Evolutionary conservation across 2,113 vertebrate species (phyloP).

Genomic region (Alaudala cheleensis): DNA sequence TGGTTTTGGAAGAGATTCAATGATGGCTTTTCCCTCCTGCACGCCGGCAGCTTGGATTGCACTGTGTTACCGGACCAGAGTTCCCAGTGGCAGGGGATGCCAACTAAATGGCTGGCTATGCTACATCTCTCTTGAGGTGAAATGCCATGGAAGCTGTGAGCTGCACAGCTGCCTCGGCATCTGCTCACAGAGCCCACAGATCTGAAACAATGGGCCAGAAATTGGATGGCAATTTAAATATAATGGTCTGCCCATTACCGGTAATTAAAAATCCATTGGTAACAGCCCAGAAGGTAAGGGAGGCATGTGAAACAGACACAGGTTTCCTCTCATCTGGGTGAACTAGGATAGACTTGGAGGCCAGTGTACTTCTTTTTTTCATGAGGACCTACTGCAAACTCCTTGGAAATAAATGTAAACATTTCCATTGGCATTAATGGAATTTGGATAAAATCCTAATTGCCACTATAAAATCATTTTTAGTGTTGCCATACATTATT

Average conservation of each 20-base stretch:
- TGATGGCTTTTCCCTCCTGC: neutral
- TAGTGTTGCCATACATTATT: conserved; percentile 34
- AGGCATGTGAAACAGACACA: neutral
- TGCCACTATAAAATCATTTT: conserved; percentile 28
- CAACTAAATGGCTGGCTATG: neutral
- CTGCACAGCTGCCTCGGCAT: conserved; percentile 5
- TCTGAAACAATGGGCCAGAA: conserved; percentile 24
- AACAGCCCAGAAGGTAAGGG: neutral
- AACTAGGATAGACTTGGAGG: neutral
- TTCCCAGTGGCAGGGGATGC: neutral
- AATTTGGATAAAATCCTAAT: conserved; percentile 49
- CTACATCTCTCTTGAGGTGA: conserved; percentile 11
- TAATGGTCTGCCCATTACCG: conserved; percentile 1
- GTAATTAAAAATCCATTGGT: conserved; percentile 40
- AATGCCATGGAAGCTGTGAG: neutral
- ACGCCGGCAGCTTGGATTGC: neutral
- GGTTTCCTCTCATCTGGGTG: neutral
- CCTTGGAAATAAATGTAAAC: neutral
- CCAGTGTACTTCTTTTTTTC: neutral
- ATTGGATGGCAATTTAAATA: conserved; percentile 25
- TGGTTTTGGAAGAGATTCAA: conserved; percentile 39
- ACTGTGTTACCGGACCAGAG: neutral
- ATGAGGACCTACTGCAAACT: neutral
- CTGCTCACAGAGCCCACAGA: neutral
- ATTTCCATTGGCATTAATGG: neutral